phyloP scores from a whole-genome alignment of 2,888 invertebrate species.

The Nasonovia ribisnigri region DNA sequence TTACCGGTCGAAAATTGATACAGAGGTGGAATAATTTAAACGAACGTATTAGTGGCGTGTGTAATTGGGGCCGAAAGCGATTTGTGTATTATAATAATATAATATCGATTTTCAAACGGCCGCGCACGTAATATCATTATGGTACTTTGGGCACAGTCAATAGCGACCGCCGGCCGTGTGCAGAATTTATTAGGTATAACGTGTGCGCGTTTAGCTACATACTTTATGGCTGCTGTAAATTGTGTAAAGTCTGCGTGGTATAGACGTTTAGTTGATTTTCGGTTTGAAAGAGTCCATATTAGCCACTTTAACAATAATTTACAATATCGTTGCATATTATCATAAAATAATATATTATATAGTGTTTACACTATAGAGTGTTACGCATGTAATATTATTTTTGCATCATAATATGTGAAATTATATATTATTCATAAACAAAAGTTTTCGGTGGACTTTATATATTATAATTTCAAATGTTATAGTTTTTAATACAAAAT shows the following conservation, averaged over 20 bases:
- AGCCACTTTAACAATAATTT: too few relatives aligned
- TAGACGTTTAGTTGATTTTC: background rate
- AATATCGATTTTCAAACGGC: background rate
- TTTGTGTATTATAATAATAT: background rate
- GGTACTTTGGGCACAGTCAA: background rate
- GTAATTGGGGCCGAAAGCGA: conserved; percentile 21
- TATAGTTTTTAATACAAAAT: too few relatives aligned
- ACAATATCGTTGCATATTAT: too few relatives aligned
- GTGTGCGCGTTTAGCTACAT: background rate
- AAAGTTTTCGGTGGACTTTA: too few relatives aligned
- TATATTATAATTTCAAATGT: too few relatives aligned
- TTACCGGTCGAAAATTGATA: background rate
- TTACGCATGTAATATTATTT: too few relatives aligned
- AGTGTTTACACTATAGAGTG: too few relatives aligned
- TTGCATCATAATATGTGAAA: too few relatives aligned
- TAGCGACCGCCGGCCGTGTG: background rate
- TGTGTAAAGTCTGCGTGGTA: background rate
- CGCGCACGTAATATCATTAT: background rate
- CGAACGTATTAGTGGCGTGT: conserved; percentile 23
- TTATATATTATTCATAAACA: too few relatives aligned
- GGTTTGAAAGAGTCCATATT: background rate
- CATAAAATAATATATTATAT: too few relatives aligned
- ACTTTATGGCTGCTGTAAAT: background rate
- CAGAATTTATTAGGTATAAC: background rate
- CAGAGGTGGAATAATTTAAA: conserved; percentile 38